Evolutionary conservation across 30 jellyfish, hydroid and myxozoan genomes (phyloP).

Genomic region (Turritopsis dohrnii): DNA sequence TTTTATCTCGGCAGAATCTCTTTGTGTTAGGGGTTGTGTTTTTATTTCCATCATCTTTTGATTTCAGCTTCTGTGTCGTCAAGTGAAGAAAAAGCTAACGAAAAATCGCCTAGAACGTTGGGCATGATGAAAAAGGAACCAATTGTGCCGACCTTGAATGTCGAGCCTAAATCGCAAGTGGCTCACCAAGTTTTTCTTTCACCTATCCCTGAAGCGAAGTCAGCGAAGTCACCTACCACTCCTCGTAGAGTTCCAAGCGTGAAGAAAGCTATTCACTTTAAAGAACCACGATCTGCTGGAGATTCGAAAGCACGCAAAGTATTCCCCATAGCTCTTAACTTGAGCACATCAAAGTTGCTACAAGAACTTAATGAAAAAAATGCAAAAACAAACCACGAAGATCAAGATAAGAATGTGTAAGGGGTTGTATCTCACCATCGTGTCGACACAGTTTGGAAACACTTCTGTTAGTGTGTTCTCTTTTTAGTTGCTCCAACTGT

Average conservation of each 20-base stretch:
- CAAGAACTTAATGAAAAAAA: background rate
- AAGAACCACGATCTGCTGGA: constrained; percentile 4
- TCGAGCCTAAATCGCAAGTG: constrained; percentile 2
- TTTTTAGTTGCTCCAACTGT: constrained; percentile 64
- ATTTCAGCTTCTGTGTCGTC: background rate
- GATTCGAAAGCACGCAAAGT: background rate
- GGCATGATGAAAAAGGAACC: background rate
- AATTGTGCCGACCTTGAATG: constrained; percentile 2
- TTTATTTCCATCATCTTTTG: no score
- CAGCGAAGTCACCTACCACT: background rate
- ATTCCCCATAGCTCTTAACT: background rate
- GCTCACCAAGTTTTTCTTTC: background rate
- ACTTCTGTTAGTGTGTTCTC: background rate
- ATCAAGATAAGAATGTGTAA: background rate
- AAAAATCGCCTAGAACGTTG: background rate
- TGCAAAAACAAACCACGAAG: background rate
- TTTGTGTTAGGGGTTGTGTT: no score
- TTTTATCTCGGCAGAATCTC: no score
- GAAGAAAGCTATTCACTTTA: background rate
- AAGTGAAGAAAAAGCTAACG: background rate
- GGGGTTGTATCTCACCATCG: background rate
- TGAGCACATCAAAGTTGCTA: background rate
- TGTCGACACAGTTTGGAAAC: background rate
- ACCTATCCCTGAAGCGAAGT: background rate
- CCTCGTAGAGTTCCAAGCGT: background rate